Percentiles rank a stretch among this genome's conserved stretches.
phyloP scores from a whole-genome alignment of 30 jellyfish, hydroid and myxozoan species.

The Mastigias papua region DNA sequence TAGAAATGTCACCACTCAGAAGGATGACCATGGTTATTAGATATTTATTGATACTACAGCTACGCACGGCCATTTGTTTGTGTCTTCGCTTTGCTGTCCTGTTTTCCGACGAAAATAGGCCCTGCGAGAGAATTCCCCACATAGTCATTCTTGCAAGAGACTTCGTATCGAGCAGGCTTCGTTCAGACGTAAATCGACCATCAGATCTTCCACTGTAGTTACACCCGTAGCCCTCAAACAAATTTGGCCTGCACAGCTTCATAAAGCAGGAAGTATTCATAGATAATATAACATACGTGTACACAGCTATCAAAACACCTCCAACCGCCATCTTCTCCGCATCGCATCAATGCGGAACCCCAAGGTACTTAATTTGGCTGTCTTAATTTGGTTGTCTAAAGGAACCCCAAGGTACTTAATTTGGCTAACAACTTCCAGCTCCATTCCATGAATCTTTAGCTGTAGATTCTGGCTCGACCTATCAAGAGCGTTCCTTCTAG shows the following conservation, averaged over 20 bases:
- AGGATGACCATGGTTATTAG: slow-evolving; percentile 22
- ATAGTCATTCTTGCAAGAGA: slow-evolving; percentile 57
- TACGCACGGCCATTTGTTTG: slow-evolving; percentile 46
- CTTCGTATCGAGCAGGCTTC: slow-evolving; percentile 15
- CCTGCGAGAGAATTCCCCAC: slow-evolving; percentile 16
- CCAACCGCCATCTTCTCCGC: slow-evolving; percentile 5
- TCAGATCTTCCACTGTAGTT: slow-evolving; percentile 28
- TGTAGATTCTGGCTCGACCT: too few species aligned
- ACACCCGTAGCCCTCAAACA: slow-evolving; percentile 19
- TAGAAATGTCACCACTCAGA: slow-evolving; percentile 32
- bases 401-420: too few species aligned
- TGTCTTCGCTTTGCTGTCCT: slow-evolving; percentile 54
- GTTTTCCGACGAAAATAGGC: slow-evolving; percentile 56
- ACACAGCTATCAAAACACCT: slow-evolving; percentile 18
- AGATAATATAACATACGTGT: neutral
- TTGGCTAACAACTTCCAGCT: too few species aligned
- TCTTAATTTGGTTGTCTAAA: too few species aligned
- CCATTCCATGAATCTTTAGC: too few species aligned
- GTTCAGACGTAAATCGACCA: slow-evolving; percentile 34
- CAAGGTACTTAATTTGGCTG: too few species aligned
- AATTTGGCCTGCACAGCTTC: slow-evolving; percentile 56
- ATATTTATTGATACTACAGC: slow-evolving; percentile 53
- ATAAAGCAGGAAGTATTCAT: slow-evolving; percentile 4
- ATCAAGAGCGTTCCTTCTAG: too few species aligned
- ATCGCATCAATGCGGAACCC: too few species aligned